Evolutionary conservation across 1,140 invertebrate genomes (phyloP).

Genomic region (Schlechtendalia chinensis): DNA sequence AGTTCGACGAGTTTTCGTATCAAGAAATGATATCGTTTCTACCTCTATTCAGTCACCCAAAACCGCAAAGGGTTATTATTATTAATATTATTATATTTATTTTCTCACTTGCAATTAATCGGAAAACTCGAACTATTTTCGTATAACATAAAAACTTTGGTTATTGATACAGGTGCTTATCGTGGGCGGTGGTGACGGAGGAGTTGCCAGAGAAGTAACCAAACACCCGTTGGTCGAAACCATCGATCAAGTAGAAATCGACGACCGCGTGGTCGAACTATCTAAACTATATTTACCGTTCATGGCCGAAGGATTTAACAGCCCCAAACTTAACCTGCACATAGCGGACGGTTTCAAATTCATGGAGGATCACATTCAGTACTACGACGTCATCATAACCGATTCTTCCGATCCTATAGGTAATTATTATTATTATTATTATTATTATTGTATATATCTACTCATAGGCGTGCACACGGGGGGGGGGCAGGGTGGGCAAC

Average conservation of each 20-base stretch:
- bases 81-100: too few species aligned
- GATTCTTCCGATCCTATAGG: slow-evolving; percentile 96
- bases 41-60: slow-evolving; percentile 85
- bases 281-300: slow-evolving; percentile 87
- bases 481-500: too few species aligned
- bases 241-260: slow-evolving; percentile 94
- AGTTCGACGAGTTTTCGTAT: slow-evolving; percentile 95
- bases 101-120: not conserved
- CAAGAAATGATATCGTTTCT: slow-evolving; percentile 98
- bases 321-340: slow-evolving; percentile 78
- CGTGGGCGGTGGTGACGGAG: slow-evolving; percentile 96
- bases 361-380: slow-evolving; percentile 77
- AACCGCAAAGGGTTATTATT: slow-evolving; percentile 76
- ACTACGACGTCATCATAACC: slow-evolving; percentile 97
- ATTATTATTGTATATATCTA: too few species aligned
- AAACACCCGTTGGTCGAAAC: slow-evolving; percentile 88
- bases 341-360: slow-evolving; percentile 95
- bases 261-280: slow-evolving; percentile 84
- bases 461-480: too few species aligned
- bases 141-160: not conserved
- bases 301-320: slow-evolving; percentile 83
- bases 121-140: not conserved
- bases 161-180: slow-evolving; percentile 71
- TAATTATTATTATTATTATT: slow-evolving; percentile 55
- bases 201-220: slow-evolving; percentile 88